Percentiles rank a stretch among this genome's conserved stretches.
Evolutionary conservation across 1,140 invertebrate genomes (phyloP).

Genomic region (Hycleus phaleratus): DNA sequence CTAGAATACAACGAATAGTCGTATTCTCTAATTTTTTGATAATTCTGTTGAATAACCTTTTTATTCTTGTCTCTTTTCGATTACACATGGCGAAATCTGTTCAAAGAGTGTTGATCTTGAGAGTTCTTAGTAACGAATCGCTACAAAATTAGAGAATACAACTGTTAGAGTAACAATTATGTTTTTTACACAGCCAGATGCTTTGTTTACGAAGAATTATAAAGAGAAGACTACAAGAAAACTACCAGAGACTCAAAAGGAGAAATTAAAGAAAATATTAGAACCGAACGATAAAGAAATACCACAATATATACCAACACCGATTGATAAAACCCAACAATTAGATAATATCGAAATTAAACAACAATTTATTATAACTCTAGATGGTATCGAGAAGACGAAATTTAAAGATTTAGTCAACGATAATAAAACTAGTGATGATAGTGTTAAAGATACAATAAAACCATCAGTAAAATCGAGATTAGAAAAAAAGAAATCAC

Average conservation of each 20-base stretch:
- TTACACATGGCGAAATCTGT: no score
- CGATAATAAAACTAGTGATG: not conserved
- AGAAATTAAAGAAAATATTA: conserved; percentile 27
- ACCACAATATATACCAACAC: conserved; percentile 35
- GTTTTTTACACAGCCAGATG: conserved; percentile 20
- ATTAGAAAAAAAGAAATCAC: conserved; percentile 34
- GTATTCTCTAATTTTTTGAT: no score
- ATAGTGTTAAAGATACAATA: not conserved
- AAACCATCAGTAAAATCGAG: conserved; percentile 19
- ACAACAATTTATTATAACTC: conserved; percentile 54
- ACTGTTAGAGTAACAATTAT: not conserved
- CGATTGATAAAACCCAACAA: conserved; percentile 32
- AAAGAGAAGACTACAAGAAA: conserved; percentile 25
- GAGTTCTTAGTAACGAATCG: not conserved
- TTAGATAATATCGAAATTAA: conserved; percentile 25
- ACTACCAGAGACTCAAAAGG: conserved; percentile 28
- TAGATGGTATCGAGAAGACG: conserved; percentile 47
- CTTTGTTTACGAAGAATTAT: conserved; percentile 31
- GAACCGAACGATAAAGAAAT: conserved; percentile 13
- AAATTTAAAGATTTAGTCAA: conserved; percentile 12
- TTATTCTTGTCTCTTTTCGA: no score
- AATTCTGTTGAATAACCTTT: no score
- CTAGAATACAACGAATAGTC: no score
- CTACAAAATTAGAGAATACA: not conserved
- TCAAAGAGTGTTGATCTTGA: no score